These are phyloP conservation scores for Eulithis testata DNA, from an alignment of 2,888 invertebrate genomes.

Conservation along the genomic window DNA sequence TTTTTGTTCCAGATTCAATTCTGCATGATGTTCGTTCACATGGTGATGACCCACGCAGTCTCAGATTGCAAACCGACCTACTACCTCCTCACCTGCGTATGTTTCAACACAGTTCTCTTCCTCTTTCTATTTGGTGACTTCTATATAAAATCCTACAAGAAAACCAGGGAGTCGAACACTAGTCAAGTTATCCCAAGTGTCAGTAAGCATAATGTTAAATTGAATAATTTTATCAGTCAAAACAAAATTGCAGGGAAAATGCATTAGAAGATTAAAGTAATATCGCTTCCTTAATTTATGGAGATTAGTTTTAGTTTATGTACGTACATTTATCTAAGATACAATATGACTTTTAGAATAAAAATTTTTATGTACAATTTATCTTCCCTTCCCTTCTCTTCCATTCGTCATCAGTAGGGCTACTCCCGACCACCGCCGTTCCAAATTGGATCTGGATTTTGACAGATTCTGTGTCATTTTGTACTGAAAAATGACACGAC, in stretches of 20 bases:
- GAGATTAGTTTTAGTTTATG: conserved; percentile 19
- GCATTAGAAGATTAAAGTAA: not conserved
- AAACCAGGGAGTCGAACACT: conserved; percentile 29
- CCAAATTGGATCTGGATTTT: no score
- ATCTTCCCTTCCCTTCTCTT: no score
- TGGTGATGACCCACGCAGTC: conserved; percentile 42
- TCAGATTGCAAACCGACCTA: conserved; percentile 57
- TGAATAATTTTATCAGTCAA: conserved; percentile 44
- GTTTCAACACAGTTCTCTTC: conserved; percentile 53
- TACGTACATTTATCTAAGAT: not conserved
- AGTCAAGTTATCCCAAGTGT: conserved; percentile 13
- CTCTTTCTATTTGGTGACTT: conserved; percentile 60
- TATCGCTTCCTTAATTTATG: not conserved
- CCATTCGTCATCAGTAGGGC: no score
- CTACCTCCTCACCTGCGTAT: conserved; percentile 43
- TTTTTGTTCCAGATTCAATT: conserved; percentile 59
- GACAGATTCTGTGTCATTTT: no score
- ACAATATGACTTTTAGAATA: no score
- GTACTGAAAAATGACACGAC: no score
- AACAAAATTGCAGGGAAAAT: conserved; percentile 45
- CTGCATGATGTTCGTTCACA: conserved; percentile 51
- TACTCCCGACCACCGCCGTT: no score
- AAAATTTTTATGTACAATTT: no score
- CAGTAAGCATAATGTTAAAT: conserved; percentile 26
- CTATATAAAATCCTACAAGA: conserved; percentile 51